Evolutionary conservation across 2,888 invertebrate genomes (phyloP).

Genomic region (Molorchus minor): DNA sequence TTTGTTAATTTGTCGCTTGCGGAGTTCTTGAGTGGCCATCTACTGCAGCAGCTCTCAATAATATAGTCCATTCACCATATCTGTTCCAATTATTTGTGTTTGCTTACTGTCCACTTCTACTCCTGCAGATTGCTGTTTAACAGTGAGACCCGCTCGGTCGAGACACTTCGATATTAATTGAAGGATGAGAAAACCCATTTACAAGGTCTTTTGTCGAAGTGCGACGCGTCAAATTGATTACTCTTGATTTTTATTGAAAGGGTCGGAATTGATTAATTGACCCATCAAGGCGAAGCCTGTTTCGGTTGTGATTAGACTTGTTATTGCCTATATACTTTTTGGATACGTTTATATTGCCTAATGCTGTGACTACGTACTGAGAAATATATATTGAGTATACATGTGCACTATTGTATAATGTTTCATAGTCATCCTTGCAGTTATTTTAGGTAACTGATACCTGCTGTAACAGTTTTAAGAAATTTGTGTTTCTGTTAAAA

Average conservation of each 20-base stretch:
- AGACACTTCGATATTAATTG: slow-evolving; percentile 22
- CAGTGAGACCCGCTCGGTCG: slow-evolving; percentile 13
- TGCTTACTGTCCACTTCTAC: slow-evolving; percentile 28
- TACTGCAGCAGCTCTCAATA: slow-evolving; percentile 20
- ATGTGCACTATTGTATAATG: no score
- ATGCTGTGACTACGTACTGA: no score
- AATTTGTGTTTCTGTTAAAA: no score
- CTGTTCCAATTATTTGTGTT: slow-evolving; percentile 35
- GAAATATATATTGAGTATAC: no score
- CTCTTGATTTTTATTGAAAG: slow-evolving; percentile 10
- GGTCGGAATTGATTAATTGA: slow-evolving; percentile 7
- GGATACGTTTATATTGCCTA: no score
- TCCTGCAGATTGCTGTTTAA: slow-evolving; percentile 31
- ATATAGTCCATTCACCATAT: slow-evolving; percentile 29
- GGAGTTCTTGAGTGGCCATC: slow-evolving; percentile 13
- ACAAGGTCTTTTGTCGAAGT: slow-evolving; percentile 12
- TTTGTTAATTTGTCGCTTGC: slow-evolving; percentile 31
- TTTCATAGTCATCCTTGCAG: no score
- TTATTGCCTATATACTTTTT: no score
- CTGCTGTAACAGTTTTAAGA: no score
- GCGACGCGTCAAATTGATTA: slow-evolving; percentile 17
- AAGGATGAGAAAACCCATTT: slow-evolving; percentile 9
- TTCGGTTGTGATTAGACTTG: no score
- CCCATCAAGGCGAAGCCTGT: background rate
- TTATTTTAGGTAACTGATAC: no score